Evolutionary conservation across 2,113 vertebrate genomes (phyloP).

Genomic region (Peucedramus taeniatus): DNA sequence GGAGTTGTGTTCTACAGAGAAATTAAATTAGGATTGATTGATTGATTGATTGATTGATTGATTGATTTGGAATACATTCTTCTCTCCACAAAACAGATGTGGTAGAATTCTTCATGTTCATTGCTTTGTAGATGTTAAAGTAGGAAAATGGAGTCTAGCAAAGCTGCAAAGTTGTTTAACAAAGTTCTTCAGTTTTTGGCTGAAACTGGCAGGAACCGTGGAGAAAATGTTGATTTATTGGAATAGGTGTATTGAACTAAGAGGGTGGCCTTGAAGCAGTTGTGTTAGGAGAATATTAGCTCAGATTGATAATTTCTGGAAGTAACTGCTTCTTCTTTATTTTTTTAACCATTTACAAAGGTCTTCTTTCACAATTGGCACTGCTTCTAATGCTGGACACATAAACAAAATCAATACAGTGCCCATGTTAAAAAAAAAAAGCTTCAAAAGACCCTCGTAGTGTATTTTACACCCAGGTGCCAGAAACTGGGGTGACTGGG

Average conservation of each 20-base stretch:
- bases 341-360: not conserved
- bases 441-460: not conserved
- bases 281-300: not conserved
- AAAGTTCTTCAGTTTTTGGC: not conserved
- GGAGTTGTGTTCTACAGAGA: not conserved
- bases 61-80: not conserved
- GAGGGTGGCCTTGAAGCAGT: not conserved
- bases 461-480: not conserved
- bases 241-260: not conserved
- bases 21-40: not conserved
- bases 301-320: not conserved
- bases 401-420: not conserved
- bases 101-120: not conserved
- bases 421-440: not conserved
- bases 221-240: not conserved
- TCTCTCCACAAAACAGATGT: not conserved
- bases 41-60: not conserved
- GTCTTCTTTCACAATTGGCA: not conserved
- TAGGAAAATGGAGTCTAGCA: not conserved
- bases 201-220: not conserved
- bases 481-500: rapidly evolving
- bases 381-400: not conserved
- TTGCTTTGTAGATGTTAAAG: not conserved
- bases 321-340: not conserved
- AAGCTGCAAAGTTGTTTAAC: not conserved